phyloP scores from a whole-genome alignment of 2,113 vertebrate species.

The Girardinichthys multiradiatus region DNA sequence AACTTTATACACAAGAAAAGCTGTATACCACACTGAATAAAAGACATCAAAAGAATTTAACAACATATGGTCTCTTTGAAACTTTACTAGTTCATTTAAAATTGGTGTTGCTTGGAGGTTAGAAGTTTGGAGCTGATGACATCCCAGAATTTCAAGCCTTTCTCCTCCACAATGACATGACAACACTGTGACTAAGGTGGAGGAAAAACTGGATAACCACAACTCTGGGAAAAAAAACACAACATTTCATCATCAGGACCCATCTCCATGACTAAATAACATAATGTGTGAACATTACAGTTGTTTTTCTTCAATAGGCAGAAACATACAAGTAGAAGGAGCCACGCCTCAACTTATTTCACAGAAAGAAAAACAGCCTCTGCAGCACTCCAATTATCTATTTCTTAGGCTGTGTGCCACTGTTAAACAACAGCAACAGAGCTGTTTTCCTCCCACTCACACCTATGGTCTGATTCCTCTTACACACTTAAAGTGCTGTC shows the following conservation, averaged over 20 bases:
- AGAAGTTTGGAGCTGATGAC: too few species aligned
- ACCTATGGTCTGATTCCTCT: conserved; percentile 35
- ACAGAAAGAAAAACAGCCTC: conserved; percentile 11
- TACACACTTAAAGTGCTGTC: conserved; percentile 48
- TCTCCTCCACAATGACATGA: conserved; percentile 40
- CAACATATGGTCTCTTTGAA: conserved; percentile 5
- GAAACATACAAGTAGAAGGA: not conserved
- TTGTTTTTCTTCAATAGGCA: conserved; percentile 21
- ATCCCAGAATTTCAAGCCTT: not conserved
- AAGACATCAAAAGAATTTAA: not conserved
- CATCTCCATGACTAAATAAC: conserved; percentile 22
- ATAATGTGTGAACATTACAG: not conserved
- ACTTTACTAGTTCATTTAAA: not conserved
- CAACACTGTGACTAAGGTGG: not conserved
- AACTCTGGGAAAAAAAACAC: conserved; percentile 19
- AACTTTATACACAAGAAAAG: not conserved
- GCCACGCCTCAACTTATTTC: conserved; percentile 13
- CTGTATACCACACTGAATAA: not conserved
- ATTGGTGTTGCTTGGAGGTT: not conserved
- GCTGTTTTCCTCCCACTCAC: conserved; percentile 16
- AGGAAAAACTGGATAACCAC: conserved; percentile 23
- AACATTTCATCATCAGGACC: conserved; percentile 32
- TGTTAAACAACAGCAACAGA: conserved; percentile 24
- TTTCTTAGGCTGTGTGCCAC: not conserved
- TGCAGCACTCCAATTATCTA: not conserved